Evolutionary conservation across 2,113 vertebrate genomes (phyloP), one percentile per base, ranked within the genome.

Genomic region (Sitta europaea): DNA sequence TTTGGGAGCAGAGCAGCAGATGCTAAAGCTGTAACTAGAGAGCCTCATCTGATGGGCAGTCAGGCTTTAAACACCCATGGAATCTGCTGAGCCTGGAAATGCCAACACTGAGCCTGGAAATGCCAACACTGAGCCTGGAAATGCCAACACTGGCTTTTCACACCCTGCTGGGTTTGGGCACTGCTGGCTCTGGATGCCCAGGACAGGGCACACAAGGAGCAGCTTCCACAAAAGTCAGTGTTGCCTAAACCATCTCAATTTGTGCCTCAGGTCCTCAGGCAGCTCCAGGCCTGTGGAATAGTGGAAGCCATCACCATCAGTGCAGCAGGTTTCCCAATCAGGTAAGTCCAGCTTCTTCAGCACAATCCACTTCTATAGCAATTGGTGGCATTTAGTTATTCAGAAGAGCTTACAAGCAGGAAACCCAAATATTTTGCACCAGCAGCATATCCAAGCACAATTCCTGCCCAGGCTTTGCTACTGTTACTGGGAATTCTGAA

Each of bases 251-350:
- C 54, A 33, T 23, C 72, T 79, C 89, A 4, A 38, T 57, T 65
- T 92, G 38, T 78, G 48, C 70, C 88, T 29, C 96, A 99, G 99
- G 99, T 99, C 58, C 98, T 99, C 91, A 97, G 96, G 94, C 99
- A 99, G 97, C 96, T 99, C 42, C 98, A 99, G 96, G 99, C 99
- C 2, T 99, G 99, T 91, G 99, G 99, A 78, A 99, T 99, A 42
- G 99, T 99, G 19, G 99, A 99, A 97, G 99, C 99, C 20, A 98
- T 99, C 95, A 98, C 98, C 89, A 99, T 99, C 86, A 99, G 99
- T 67, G 99, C 99, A 53, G 99, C 99, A 5, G 99, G 99, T 38
- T 99, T 99, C 96, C 99, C 99, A n/a, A 96, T 99, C 83, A 98
- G 99, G 99, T 99, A 93, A 97, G 97, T 74, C 65, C 5, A 7